A percentile compares a stretch with the other conserved stretches of the same genome.
These are phyloP conservation scores for Ailuropoda melanoleuca DNA, from an alignment of 2,113 vertebrate species.

Conservation along the genomic window DNA sequence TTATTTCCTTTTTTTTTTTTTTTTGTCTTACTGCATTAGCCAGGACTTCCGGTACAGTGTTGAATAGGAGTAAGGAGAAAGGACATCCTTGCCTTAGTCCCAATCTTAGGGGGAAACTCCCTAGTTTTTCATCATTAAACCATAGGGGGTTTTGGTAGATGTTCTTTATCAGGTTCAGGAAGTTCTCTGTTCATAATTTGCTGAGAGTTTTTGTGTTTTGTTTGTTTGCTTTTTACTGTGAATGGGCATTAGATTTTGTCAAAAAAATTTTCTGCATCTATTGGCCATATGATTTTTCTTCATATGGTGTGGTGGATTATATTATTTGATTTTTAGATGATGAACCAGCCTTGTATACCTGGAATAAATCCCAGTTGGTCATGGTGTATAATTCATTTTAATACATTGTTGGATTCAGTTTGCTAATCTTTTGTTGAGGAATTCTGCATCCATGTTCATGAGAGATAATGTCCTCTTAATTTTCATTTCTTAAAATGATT, in stretches of 20 bases:
- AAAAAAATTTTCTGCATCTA: not conserved
- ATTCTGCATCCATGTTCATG: not conserved
- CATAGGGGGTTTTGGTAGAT: not conserved
- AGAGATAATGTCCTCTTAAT: not conserved
- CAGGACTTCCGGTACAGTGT: not conserved
- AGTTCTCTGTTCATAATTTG: not conserved
- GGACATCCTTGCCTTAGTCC: not conserved
- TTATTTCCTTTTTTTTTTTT: not conserved
- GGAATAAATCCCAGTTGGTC: not conserved
- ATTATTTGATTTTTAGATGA: slow-evolving; percentile 8
- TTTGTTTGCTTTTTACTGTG: not conserved
- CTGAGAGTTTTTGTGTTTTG: not conserved
- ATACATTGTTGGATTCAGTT: not conserved
- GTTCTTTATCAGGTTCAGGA: not conserved
- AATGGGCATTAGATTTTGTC: not conserved
- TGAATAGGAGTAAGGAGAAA: not conserved
- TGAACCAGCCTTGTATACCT: not conserved
- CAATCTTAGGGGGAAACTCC: not conserved
- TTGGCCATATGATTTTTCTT: not conserved
- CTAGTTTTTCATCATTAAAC: not conserved
- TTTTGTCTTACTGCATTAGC: not conserved
- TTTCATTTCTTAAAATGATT: not conserved
- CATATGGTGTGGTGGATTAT: not conserved
- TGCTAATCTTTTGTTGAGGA: not conserved
- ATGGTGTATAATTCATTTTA: not conserved